Base-by-base conservation (phyloP, 2,113 vertebrate species). In the Microcebus tavaratra region DNA sequence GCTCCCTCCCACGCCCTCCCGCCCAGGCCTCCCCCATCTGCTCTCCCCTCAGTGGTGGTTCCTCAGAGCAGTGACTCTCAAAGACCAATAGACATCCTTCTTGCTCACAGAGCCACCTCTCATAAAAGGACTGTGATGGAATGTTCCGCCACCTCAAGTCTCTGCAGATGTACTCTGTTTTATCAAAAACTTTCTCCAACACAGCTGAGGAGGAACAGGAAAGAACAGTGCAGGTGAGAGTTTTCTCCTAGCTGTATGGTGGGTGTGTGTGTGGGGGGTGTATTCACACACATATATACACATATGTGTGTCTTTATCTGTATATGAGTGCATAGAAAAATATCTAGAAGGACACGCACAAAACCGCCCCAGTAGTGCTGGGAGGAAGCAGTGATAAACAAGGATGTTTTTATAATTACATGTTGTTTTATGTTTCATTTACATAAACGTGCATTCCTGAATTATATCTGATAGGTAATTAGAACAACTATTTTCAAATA, bases 381-480 rank as follows among this genome's bases (percentile, higher is more conserved):
- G 12, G 23, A 80, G 50, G 39, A 25, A 68, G 17, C 14, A 78
- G 70, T 31, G 53, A 68, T 12, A 3, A 83, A 50, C 0, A 13
- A 65, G 6, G 9, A 21, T 18, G 42, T 73, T 76, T 80, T 93
- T 67, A 50, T 65, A 67, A 63, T n/a, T 31, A 17, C 8, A 3
- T 27, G 6, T 13, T 65, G 20, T 67, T 29, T 78, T 63, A 31
- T 53, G 21, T 75, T 76, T 79, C 36, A 78, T 48, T 59, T 39
- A 92, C 92, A 75, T 76, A 92, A 70, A 91, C 13, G 39, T 39
- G 31, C 67, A 75, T 84, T 84, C n/a, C 68, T 87, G 42, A 82
- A 72, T 45, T 57, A 45, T 42, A 45, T 36, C 36, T 61, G 61
- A 34, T 34, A 67, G 75, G 68, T 80, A 50, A 68, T 55, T 21